Evolutionary conservation across 1,140 invertebrate genomes (phyloP), one percentile per base, ranked within the genome.

Genomic region (Harpegnathos saltator): DNA sequence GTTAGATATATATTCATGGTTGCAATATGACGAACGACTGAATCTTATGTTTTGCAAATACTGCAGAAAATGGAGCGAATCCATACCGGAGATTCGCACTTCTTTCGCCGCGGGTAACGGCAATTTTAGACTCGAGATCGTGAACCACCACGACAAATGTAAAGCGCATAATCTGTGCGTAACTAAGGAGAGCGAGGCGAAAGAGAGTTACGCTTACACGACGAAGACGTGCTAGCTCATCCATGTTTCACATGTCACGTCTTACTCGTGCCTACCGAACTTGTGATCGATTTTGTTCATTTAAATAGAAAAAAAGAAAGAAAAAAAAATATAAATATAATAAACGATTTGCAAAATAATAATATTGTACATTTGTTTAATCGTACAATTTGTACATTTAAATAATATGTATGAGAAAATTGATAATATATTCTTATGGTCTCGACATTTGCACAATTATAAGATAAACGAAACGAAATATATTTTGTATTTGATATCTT

Each of bases 81-180:
- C 96, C 14, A 94, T 97, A 75, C 96, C 96, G 17, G 96, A 96
- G 72, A 96, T 96, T 89, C 95, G 96, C 69, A 97, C 96, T 24
- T 97, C 96, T 1, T 97, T 97, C 88, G 96, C 96, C 3, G 95
- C 96, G 85, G 96, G 96, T n/a, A 97, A 96, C 88, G 95, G 95
- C 38, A 97, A 97, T 91, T 97, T 97, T 93, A 95, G 96, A 73
- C 93, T 97, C 48, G 96, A 97, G 93, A 97, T 97, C 87, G 95
- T 97, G 24, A 97, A 97, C 91, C 96, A 97, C 92, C 96, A 97
- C 90, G 96, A 97, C 92, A 97, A 96, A 90, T 97, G 96, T 90
- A 97, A 97, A 91, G 96, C 96, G n/a, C 96, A 97, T 89, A 95
- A 95, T 83, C 90, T 97, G 71, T 97, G 96, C 87, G 92, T 95